Evolutionary conservation across 2,113 vertebrate genomes (phyloP).

Genomic region (Sus scrofa): DNA sequence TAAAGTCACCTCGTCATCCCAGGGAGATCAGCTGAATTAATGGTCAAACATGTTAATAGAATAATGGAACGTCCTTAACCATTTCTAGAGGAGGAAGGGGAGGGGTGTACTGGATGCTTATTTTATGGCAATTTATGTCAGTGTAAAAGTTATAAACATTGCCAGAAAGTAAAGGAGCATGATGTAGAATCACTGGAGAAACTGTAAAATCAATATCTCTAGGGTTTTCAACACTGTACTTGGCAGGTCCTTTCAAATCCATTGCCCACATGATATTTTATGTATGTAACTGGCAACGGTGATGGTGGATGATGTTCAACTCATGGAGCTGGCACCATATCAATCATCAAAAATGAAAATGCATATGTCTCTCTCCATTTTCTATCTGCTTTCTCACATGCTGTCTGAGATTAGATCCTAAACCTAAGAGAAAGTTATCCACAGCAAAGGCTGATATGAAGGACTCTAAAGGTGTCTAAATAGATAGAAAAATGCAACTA

Average conservation of each 20-base stretch:
- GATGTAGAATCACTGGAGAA: constrained; percentile 87
- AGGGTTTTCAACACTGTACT: constrained; percentile 85
- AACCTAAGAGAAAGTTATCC: constrained; percentile 47
- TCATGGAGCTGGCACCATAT: constrained; percentile 55
- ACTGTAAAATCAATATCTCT: constrained; percentile 89
- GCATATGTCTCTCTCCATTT: constrained; percentile 70
- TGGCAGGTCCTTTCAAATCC: constrained; percentile 85
- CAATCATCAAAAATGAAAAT: constrained; percentile 66
- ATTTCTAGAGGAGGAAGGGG: constrained; percentile 83
- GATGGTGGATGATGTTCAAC: constrained; percentile 77
- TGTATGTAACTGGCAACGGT: constrained; percentile 81
- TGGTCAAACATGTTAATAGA: constrained; percentile 86
- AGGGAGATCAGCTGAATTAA: constrained; percentile 85
- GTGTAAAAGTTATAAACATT: constrained; percentile 88
- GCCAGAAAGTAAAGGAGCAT: constrained; percentile 88
- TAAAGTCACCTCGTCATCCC: constrained; percentile 75
- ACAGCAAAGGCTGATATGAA: constrained; percentile 6
- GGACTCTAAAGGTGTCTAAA: constrained; percentile 11
- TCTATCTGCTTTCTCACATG: constrained; percentile 63
- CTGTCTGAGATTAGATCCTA: constrained; percentile 55
- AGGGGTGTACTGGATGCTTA: constrained; percentile 81
- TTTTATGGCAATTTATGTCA: constrained; percentile 88
- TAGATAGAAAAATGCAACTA: constrained; percentile 6
- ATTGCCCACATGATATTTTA: constrained; percentile 85
- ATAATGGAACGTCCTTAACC: constrained; percentile 82